Evolutionary conservation across 2,113 vertebrate species (phyloP), one percentile per base, ranked within the genome.

Genomic region (Varanus salvator): DNA sequence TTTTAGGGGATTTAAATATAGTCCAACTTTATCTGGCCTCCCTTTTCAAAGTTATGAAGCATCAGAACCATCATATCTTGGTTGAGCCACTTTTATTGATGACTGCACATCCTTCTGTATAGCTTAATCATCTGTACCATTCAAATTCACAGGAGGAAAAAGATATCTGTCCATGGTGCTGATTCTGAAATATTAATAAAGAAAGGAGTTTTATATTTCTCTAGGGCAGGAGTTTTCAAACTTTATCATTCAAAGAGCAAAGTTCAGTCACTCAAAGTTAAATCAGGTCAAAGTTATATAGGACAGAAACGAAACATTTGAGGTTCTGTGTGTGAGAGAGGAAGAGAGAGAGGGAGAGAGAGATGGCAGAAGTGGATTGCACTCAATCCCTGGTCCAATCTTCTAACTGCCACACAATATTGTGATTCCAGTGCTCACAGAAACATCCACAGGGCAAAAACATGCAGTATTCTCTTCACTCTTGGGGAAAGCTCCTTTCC

Each of bases 161-260:
- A 25, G 19, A 38, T 25, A 60, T 3, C 80, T 89, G 27, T 89
- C 80, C 80, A 64, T 83, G 80, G 80, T 75, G 34, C 69, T 89
- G 80, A 88, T 88, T 44, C 27, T 82, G 8, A 38, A 75, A 60
- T 83, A 14, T 71, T 54, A 72, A 76, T 34, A 75, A 75, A 82
- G 25, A 82, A 81, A 9, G 38, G 50, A 66, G 15, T 4, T 57
- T 72, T 57, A 23, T 69, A 80, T 69, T 80, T 52, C 77, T 87
- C 75, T 25, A 52, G 6, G 23, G 66, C 7, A 80, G 31, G 17
- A 12, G n/a, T 81, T 87, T 88, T 71, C 64, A 80, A 38, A 54
- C 44, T 31, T 6, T 88, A 34, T 74, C 31, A 71, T n/a, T 50
- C 3, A 21, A 78, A 27, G 1, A 77, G 57, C 48, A 87, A 80